These are phyloP conservation scores for Paedocypris sp. DNA, from an alignment of 2,113 vertebrate species.

Conservation along the genomic window DNA sequence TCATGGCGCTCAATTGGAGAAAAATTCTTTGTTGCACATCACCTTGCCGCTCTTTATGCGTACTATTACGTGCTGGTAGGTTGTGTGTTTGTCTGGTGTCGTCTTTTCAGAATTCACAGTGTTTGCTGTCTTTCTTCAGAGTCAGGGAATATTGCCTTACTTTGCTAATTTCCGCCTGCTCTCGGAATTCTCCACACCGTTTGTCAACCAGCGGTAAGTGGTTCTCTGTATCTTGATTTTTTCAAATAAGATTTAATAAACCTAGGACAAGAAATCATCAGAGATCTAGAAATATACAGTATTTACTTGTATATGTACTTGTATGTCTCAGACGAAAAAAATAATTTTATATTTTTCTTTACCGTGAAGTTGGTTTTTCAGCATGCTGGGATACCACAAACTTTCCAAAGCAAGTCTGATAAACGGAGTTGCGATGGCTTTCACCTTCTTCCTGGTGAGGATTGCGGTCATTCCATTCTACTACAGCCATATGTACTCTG, in stretches of 20 bases:
- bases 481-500: conserved; percentile 58
- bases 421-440: conserved; percentile 75
- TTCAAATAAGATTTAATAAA: no score
- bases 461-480: conserved; percentile 68
- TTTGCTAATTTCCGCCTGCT: conserved; percentile 53
- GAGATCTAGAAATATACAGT: not conserved
- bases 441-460: conserved; percentile 71
- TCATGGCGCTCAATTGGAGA: conserved; percentile 53
- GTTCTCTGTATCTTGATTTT: no score
- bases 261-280: no score
- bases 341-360: conserved; percentile 23
- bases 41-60: conserved; percentile 52
- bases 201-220: conserved; percentile 52
- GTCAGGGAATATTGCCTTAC: conserved; percentile 42
- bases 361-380: conserved; percentile 77
- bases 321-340: no score
- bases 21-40: conserved; percentile 47
- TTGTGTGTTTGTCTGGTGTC: not conserved
- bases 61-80: conserved; percentile 55
- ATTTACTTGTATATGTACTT: not conserved
- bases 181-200: conserved; percentile 52
- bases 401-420: conserved; percentile 67
- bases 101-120: not conserved
- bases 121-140: conserved; percentile 23
- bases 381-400: conserved; percentile 69